phyloP scores from a whole-genome alignment of 2,797 vertebrate genomes.

The Bryconaethiops microstoma region DNA sequence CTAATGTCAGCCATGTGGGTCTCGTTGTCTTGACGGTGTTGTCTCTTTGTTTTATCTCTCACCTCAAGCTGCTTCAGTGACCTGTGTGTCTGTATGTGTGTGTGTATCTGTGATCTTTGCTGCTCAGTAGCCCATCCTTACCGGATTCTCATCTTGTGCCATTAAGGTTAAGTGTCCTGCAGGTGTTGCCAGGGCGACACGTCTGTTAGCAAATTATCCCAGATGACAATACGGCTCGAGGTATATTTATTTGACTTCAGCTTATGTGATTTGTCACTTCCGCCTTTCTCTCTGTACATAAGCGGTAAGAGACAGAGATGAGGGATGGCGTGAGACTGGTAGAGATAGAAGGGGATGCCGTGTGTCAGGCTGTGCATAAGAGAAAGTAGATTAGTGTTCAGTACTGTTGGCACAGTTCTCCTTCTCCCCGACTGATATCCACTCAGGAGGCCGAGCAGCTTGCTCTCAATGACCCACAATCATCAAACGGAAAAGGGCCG shows the following conservation, averaged over 20 bases:
- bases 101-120: constrained; percentile 29
- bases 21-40: constrained; percentile 1
- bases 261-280: not conserved
- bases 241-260: not conserved
- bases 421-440: constrained; percentile 45
- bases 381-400: constrained; percentile 43
- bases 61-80: constrained; percentile 10
- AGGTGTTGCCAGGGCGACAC: constrained; percentile 6
- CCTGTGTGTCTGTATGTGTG: constrained; percentile 37
- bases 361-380: constrained; percentile 42
- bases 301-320: not conserved
- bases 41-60: not conserved
- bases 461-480: constrained; percentile 54
- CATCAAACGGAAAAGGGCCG: constrained; percentile 41
- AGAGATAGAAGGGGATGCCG: constrained; percentile 13
- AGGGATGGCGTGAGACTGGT: constrained; percentile 5
- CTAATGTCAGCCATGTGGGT: not conserved
- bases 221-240: not conserved
- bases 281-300: not conserved
- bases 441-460: constrained; percentile 55
- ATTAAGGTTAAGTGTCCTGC: not conserved
- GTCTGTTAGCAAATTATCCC: not conserved
- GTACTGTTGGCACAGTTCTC: constrained; percentile 42
- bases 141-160: not conserved
- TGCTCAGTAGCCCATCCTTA: not conserved